Conservation (phyloP, 2,113 vertebrate species). For the Ptilorrhoa leucosticta region DNA sequence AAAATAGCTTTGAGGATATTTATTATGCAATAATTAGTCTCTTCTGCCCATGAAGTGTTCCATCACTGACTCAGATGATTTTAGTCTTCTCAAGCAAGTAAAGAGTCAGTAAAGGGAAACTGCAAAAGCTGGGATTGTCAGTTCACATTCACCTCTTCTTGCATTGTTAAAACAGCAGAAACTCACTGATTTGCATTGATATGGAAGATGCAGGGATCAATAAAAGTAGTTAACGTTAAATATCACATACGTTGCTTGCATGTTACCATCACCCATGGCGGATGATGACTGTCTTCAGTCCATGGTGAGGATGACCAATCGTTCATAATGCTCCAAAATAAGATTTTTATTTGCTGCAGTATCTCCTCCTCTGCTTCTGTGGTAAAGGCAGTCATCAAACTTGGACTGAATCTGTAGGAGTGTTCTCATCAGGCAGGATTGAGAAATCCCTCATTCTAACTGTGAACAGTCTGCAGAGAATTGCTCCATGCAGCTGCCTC, state of each 20-base stretch:
- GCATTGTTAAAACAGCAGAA: neutral
- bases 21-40: neutral
- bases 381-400: neutral
- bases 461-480: neutral
- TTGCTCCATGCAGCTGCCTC: neutral
- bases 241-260: neutral
- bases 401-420: neutral
- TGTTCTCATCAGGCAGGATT: neutral
- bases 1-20: neutral
- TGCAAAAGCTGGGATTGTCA: neutral
- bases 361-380: neutral
- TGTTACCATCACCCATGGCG: neutral
- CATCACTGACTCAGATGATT: neutral
- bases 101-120: neutral
- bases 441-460: neutral
- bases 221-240: neutral
- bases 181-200: neutral
- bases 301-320: neutral
- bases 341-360: neutral
- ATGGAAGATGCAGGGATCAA: neutral
- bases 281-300: neutral
- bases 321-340: neutral
- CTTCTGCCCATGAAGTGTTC: neutral
- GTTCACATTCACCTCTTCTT: neutral
- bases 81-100: neutral